phyloP scores from a whole-genome alignment of 2,113 vertebrate genomes.

The Chloebia gouldiae region DNA sequence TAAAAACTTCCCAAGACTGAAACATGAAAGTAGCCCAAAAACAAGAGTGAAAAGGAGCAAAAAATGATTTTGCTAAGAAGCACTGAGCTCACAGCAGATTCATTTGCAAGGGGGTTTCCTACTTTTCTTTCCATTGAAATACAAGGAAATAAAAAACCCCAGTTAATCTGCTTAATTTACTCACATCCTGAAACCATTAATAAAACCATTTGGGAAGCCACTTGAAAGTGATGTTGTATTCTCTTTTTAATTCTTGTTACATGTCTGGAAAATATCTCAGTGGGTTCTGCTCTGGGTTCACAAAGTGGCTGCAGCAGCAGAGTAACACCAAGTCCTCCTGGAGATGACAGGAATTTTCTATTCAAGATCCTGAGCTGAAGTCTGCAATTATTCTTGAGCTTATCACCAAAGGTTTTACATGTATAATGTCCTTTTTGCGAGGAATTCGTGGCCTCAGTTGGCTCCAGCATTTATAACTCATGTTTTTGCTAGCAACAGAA shows the following conservation, averaged over 20 bases:
- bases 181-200: neutral
- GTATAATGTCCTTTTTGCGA: neutral
- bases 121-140: neutral
- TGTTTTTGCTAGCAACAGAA: neutral
- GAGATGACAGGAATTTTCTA: neutral
- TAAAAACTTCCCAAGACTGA: neutral
- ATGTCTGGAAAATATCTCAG: neutral
- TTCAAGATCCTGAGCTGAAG: neutral
- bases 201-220: neutral
- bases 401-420: neutral
- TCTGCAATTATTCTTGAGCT: neutral
- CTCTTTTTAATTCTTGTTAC: neutral
- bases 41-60: neutral
- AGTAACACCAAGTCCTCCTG: neutral
- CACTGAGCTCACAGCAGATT: neutral
- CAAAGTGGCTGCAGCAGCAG: neutral
- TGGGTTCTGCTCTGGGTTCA: neutral
- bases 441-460: neutral
- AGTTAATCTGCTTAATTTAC: neutral
- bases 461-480: neutral
- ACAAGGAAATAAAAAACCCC: neutral
- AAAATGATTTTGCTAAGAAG: neutral
- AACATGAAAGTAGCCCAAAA: neutral
- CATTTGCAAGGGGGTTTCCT: neutral
- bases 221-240: neutral